These are phyloP conservation scores for Carassius auratus DNA, from an alignment of 2,113 vertebrate species.

Conservation along the genomic window DNA sequence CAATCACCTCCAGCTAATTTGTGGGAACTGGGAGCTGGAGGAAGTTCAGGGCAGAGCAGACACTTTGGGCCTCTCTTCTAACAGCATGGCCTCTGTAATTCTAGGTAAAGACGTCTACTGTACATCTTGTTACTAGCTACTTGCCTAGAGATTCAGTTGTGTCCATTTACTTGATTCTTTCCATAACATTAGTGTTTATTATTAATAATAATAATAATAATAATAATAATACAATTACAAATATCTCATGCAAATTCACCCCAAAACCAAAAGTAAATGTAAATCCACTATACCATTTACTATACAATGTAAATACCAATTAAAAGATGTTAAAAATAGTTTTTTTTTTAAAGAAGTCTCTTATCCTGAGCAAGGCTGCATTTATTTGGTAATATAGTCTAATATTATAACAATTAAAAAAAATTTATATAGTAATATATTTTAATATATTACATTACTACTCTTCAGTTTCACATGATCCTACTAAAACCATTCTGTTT, in stretches of 20 bases:
- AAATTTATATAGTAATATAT: no score
- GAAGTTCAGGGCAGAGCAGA: slow-evolving; percentile 67
- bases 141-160: background rate
- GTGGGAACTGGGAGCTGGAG: slow-evolving; percentile 81
- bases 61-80: slow-evolving; percentile 73
- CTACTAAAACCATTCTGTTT: background rate
- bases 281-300: background rate
- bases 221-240: no score
- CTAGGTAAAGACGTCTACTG: slow-evolving; percentile 45
- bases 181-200: background rate
- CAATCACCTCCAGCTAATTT: slow-evolving; percentile 80
- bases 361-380: no score
- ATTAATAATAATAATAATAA: no score
- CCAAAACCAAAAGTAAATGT: background rate
- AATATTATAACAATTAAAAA: no score
- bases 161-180: background rate
- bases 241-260: background rate
- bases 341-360: no score
- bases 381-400: no score
- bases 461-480: no score
- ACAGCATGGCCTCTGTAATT: slow-evolving; percentile 52
- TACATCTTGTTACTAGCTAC: background rate
- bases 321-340: background rate
- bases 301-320: background rate
- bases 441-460: no score